Base-by-base conservation (phyloP, 2,113 vertebrate genomes). In the Mohoua ochrocephala region DNA sequence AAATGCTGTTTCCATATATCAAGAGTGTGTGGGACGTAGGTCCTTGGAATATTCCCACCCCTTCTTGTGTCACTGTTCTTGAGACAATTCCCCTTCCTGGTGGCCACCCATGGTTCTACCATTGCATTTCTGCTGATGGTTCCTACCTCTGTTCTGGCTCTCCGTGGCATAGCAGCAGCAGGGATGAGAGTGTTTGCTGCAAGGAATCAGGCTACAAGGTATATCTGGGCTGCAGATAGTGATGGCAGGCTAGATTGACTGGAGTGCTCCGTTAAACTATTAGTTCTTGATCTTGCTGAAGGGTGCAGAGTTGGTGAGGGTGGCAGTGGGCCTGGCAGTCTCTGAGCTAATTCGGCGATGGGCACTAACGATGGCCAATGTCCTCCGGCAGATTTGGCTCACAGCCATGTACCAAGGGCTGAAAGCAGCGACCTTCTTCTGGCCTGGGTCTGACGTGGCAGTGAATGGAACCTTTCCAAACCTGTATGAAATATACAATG, bases 371-470 rank as follows among this genome's bases (percentile, higher is more conserved):
- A 19, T 37, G 63, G 4, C 0, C 0, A 16, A 56, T 35, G 7
- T 63, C 88, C 93, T 92, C 35, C 2, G 68, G 65, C 88, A 99
- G 99, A 98, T 99, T n/a, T 99, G 99, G 99, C 97, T 99, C 74
- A 99, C 99, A 1, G 99, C 98, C 9, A 98, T 92, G 84, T 96
- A 98, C 91, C 99, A 99, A 88, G 98, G 98, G 22, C 97, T 99
- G 82, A 99, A 97, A 95, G 95, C 99, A 1, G 99, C 95, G 13
- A 99, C 99, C 0, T 99, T 98, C 96, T 99, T 99, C 96, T 99
- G 99, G 99, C 99, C 99, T 6, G 99, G 99, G 33, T 99, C 99
- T 42, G 99, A 99, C 5, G 99, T 99, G 31, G 84, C 98, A 82
- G 98, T 99, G 95, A 98, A 99, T 44, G 99, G 98, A 84, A 98